Evolutionary conservation across 2,113 vertebrate species (phyloP), one percentile per base, ranked within the genome.

Genomic region (Ovis canadensis): DNA sequence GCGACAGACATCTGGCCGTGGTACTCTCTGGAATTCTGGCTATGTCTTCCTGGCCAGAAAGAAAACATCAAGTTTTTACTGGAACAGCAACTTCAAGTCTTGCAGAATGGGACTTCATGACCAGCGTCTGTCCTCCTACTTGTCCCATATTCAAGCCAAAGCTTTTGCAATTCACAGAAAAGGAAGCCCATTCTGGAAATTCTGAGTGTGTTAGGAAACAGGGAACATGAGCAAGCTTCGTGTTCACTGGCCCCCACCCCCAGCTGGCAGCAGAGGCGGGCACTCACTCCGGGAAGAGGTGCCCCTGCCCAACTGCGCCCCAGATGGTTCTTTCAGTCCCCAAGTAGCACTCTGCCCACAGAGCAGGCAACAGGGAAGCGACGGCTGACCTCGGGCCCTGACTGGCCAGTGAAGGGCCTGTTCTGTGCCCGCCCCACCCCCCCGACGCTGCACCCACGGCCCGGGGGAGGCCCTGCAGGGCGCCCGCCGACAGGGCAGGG

Each of bases 1-100:
- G 98, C 48, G 98, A 98, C 98, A 98, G 98, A 98, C 98, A 98
- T 99, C 98, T 99, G 99, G 98, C 98, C 98, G 84, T n/a, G 94
- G 98, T 97, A 97, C 98, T 96, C 98, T 98, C 95, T 98, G 98
- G 98, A 99, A 99, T 99, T 98, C 77, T 97, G 98, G 98, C 96
- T 98, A 98, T 98, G 98, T 98, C 96, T 98, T 97, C 92, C 98
- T 54, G 3, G 97, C 59, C 97, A 97, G 89, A 88, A 95, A 96
- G 98, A 96, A 98, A 98, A 97, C 97, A 98, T 55, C 36, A 97
- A 98, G 92, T 92, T 98, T 91, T 67, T 91, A 89, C 96, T 97
- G 89, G 92, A 81, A 98, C 0, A 83, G 91, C 96, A 98, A 91
- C 80, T 97, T 81, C 77, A 0, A 83, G 62, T 83, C 94, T 94